Conservation (phyloP, 2,113 vertebrate species). For the Rhipidura dahli region DNA sequence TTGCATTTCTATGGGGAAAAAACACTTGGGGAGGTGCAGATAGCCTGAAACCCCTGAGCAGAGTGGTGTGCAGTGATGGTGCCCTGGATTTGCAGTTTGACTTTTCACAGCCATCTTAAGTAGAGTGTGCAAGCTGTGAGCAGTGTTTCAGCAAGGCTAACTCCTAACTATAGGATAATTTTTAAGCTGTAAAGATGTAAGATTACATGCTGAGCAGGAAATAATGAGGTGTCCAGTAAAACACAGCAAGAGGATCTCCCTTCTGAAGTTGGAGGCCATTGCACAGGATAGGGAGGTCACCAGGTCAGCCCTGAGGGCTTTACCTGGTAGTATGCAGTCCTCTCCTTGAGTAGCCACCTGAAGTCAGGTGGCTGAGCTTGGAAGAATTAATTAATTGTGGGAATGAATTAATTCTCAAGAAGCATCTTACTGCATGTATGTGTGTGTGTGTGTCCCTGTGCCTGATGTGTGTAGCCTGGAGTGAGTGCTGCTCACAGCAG, state of each 20-base stretch:
- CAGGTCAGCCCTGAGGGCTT: neutral
- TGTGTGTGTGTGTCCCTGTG: accelerated
- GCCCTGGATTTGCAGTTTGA: neutral
- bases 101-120: neutral
- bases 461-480: neutral
- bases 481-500: neutral
- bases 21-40: neutral
- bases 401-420: neutral
- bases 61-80: neutral
- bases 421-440: neutral
- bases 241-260: neutral
- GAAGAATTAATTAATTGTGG: neutral
- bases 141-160: neutral
- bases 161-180: neutral
- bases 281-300: neutral
- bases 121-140: accelerated
- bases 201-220: neutral
- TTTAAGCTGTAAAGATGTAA: neutral
- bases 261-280: neutral
- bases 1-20: neutral
- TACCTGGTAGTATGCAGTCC: accelerated
- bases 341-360: neutral
- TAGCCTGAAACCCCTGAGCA: neutral
- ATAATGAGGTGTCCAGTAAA: neutral
- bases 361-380: neutral